Evolutionary conservation across 1,140 invertebrate species (phyloP).

Genomic region (Caerostris extrusa): DNA sequence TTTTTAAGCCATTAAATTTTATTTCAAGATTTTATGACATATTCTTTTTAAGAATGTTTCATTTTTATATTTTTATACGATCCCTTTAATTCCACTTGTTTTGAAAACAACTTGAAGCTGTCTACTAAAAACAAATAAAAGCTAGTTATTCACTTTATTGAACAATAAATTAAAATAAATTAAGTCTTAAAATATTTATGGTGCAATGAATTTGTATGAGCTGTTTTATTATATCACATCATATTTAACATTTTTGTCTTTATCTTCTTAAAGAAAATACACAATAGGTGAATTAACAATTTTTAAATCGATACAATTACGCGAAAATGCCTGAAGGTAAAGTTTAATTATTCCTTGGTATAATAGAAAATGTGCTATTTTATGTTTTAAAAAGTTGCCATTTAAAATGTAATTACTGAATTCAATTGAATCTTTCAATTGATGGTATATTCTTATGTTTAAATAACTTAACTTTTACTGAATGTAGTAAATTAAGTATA

Average conservation of each 20-base stretch:
- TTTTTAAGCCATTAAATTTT: too few species aligned
- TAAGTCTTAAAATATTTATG: neutral
- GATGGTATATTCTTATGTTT: too few species aligned
- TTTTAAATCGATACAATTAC: neutral
- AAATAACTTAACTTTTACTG: too few species aligned
- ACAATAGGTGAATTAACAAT: neutral
- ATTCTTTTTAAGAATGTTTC: too few species aligned
- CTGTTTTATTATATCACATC: neutral
- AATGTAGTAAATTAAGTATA: too few species aligned
- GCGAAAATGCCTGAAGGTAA: neutral
- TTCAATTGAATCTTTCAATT: neutral
- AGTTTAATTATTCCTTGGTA: neutral
- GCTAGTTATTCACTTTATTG: neutral
- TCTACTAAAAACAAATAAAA: neutral
- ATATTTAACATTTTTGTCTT: neutral
- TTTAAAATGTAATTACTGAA: neutral
- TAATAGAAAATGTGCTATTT: neutral
- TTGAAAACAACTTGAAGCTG: neutral
- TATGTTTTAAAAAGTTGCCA: neutral
- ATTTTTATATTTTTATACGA: neutral
- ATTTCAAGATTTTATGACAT: too few species aligned
- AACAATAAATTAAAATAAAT: slow-evolving; percentile 11
- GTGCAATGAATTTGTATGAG: neutral
- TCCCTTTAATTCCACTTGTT: neutral
- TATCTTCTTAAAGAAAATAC: neutral